phyloP scores from a whole-genome alignment of 2,113 vertebrate species.

The Trogon melanurus region DNA sequence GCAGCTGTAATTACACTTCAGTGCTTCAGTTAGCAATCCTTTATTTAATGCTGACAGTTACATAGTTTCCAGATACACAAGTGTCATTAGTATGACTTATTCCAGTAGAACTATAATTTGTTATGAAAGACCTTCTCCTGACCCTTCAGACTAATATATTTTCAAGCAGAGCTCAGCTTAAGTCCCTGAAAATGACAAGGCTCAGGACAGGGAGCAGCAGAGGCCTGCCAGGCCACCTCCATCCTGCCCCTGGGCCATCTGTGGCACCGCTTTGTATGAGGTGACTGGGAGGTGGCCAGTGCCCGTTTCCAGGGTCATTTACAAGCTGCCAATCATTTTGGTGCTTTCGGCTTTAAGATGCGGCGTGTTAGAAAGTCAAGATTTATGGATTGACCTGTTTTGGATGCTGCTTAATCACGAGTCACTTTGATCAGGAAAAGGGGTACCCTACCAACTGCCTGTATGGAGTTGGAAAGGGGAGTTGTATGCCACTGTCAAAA shows the following conservation, averaged over 20 bases:
- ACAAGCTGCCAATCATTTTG: accelerated
- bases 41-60: not conserved
- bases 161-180: not conserved
- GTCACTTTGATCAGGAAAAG: not conserved
- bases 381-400: not conserved
- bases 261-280: not conserved
- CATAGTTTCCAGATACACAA: not conserved
- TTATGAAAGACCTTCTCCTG: not conserved
- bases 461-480: not conserved
- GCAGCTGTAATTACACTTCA: not conserved
- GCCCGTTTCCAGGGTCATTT: not conserved
- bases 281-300: accelerated
- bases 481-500: not conserved
- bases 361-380: not conserved
- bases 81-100: not conserved
- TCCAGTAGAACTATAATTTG: not conserved
- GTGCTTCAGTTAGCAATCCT: not conserved
- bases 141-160: not conserved
- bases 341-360: not conserved
- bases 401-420: not conserved
- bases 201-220: accelerated
- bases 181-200: not conserved
- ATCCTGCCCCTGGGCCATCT: accelerated
- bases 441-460: not conserved
- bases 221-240: not conserved